These are phyloP conservation scores for Gibbula magus DNA, from an alignment of 2,888 invertebrate genomes.

Conservation along the genomic window DNA sequence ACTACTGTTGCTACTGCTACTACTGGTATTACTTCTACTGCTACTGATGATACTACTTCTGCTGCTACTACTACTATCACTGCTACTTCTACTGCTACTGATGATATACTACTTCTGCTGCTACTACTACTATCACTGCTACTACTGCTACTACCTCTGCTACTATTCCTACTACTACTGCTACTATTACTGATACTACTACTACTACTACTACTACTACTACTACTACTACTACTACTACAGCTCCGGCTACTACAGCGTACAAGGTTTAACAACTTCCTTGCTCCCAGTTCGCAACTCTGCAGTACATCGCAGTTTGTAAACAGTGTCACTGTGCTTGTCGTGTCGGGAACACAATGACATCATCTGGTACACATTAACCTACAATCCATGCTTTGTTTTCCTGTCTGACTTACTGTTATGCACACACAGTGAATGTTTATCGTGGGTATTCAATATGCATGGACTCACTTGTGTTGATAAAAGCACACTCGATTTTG, in stretches of 20 bases:
- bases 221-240: background rate
- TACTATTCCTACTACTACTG: background rate
- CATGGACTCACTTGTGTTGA: too few relatives aligned
- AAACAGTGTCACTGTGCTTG: too few relatives aligned
- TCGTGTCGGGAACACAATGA: too few relatives aligned
- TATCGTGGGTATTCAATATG: too few relatives aligned
- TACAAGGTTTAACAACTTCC: too few relatives aligned
- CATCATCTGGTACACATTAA: too few relatives aligned
- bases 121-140: background rate
- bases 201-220: background rate
- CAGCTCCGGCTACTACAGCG: background rate
- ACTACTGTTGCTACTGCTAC: slow-evolving; percentile 10
- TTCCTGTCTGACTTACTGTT: too few relatives aligned
- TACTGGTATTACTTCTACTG: background rate
- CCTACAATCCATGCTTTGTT: too few relatives aligned
- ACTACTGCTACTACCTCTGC: background rate
- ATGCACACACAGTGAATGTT: too few relatives aligned
- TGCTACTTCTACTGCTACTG: background rate
- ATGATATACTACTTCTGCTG: background rate
- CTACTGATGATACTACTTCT: background rate
- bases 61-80: background rate
- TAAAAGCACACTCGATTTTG: too few relatives aligned
- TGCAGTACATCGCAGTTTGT: too few relatives aligned
- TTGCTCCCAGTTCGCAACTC: too few relatives aligned
- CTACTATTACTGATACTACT: background rate